Conservation (phyloP, 1,140 invertebrate genomes). For the Drosophila suzukii region DNA sequence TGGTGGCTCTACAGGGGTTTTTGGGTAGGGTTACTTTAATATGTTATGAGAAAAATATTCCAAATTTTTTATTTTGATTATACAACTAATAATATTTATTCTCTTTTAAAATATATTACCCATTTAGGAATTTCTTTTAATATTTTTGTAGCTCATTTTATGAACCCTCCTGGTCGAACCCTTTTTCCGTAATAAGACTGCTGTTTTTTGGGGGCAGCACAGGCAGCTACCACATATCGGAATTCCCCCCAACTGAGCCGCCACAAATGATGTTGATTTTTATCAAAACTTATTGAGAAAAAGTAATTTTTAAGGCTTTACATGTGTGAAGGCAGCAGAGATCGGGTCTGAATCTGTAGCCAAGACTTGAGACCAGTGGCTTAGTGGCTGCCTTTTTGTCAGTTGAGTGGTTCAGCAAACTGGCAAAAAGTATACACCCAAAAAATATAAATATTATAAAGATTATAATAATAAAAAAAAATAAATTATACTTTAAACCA, state of each 20-base stretch:
- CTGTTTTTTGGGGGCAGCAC: slow-evolving; percentile 30
- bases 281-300: slow-evolving; percentile 83
- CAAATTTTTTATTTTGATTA: background rate
- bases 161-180: slow-evolving; percentile 1
- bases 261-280: slow-evolving; percentile 82
- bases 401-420: slow-evolving; percentile 12
- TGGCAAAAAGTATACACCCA: slow-evolving; percentile 24
- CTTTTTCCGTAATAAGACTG: slow-evolving; percentile 10
- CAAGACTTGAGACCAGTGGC: slow-evolving; percentile 5
- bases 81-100: too few species aligned
- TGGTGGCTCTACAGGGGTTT: background rate
- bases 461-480: too few species aligned
- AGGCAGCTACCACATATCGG: slow-evolving; percentile 72
- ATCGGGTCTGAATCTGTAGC: slow-evolving; percentile 4
- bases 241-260: slow-evolving; percentile 76
- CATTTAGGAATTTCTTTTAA: background rate
- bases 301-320: slow-evolving; percentile 81
- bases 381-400: slow-evolving; percentile 18
- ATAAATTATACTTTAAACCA: too few species aligned
- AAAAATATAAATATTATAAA: background rate
- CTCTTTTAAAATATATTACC: too few species aligned
- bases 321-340: slow-evolving; percentile 46
- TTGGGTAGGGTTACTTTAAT: background rate
- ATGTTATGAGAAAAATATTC: background rate
- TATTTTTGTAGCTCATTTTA: too few species aligned